Evolutionary conservation across 2,797 vertebrate species (phyloP), one percentile per base, ranked within the genome.

Genomic region (Mycteria americana): DNA sequence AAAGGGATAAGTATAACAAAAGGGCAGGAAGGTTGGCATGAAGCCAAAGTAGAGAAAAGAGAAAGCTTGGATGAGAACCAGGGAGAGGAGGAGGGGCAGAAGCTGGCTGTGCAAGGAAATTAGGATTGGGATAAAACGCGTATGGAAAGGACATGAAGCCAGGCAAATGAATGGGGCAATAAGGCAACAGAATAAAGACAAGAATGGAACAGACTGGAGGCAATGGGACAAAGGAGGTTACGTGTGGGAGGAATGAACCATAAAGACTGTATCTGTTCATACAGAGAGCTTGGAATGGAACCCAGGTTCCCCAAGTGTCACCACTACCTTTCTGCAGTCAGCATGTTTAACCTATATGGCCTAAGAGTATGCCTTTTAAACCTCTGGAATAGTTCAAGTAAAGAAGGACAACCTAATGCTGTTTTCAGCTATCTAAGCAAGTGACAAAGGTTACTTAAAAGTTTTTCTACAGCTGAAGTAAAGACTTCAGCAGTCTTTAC

Each of bases 61-160:
- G n/a, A 85, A 93, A 88, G 37, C 60, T 33, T 95, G 78, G 72
- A 80, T 50, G 31, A 92, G 63, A 92, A 91, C 23, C 64, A 92
- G 35, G 51, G 21, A 70, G 75, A 64, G 81, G 56, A 95, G 48
- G 70, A 91, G 45, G 74, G 48, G 57, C 45, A 91, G 86, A 89
- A 77, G 7, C 37, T 91, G 73, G 57, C 53, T 77, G 28, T 63
- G 75, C 53, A 91, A 95, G 53, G 74, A 89, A 88, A 92, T 60
- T 13, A 78, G 45, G 30, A 53, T 43, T 88, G 14, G 73, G 23
- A 63, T 62, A 67, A 74, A 22, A 72, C 0, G 0, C 2, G 1
- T 46, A 53, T 59, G 22, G 31, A 74, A 89, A 85, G 45, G 56
- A 89, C 67, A 45, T 7, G 43, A 75, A 81, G 76, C 21, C 65